Percentiles rank a stretch among this genome's conserved stretches.
phyloP scores from a whole-genome alignment of 2,888 invertebrate genomes.

The Cyclophora albipunctata region DNA sequence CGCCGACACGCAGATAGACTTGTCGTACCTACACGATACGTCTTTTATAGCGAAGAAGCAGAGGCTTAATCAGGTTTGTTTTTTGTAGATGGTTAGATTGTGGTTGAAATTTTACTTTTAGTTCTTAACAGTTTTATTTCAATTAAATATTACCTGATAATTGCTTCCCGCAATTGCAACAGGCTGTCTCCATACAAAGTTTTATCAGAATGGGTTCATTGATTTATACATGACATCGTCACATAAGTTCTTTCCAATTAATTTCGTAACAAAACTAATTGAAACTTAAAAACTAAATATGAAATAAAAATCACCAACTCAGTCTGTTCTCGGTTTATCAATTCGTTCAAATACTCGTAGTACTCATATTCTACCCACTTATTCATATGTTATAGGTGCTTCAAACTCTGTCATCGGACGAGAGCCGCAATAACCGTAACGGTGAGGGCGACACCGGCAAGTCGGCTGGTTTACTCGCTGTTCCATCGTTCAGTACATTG shows the following conservation, averaged over 20 bases:
- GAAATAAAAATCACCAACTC: no score
- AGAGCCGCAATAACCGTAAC: conserved; percentile 76
- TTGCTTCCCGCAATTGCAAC: no score
- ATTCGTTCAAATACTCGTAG: no score
- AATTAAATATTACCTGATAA: background rate
- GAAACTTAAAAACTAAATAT: no score
- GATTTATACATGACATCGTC: no score
- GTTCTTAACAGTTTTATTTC: background rate
- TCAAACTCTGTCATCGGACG: conserved; percentile 88
- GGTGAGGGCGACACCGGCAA: conserved; percentile 72
- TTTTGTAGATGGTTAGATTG: background rate
- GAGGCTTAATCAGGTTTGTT: conserved; percentile 80
- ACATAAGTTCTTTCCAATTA: no score
- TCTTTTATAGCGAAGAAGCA: conserved; percentile 88
- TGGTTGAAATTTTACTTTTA: background rate
- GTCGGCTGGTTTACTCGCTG: conserved; percentile 82
- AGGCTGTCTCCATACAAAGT: no score
- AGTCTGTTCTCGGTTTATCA: no score
- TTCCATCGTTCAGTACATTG: conserved; percentile 92
- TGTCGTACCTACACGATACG: conserved; percentile 88
- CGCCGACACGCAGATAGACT: conserved; percentile 87
- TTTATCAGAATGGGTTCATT: no score
- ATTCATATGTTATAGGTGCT: conserved; percentile 64
- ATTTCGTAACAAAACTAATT: no score
- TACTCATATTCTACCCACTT: no score